Evolutionary conservation across 2,888 invertebrate genomes (phyloP).

Genomic region (Copidosoma aretas): DNA sequence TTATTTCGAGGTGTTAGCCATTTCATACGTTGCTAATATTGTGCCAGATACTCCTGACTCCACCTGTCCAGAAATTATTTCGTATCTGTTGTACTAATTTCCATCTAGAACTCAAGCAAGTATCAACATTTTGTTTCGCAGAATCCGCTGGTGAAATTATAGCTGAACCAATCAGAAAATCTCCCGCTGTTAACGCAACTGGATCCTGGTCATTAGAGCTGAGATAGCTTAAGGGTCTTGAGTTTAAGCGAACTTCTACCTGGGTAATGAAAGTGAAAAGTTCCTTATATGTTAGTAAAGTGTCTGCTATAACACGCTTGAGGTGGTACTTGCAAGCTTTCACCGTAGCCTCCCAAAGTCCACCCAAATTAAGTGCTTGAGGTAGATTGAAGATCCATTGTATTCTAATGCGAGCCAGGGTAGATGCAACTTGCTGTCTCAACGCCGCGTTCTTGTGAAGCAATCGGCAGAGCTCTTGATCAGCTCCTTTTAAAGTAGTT

Average conservation of each 20-base stretch:
- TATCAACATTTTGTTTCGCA: background rate
- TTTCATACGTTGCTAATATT: too few relatives aligned
- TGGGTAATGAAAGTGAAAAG: background rate
- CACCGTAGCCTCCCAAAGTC: conserved; percentile 1
- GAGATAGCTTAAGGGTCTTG: background rate
- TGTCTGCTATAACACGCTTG: background rate
- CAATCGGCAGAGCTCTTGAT: conserved; percentile 1
- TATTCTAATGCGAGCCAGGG: background rate
- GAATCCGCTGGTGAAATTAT: background rate
- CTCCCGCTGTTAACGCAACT: background rate
- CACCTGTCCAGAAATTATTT: background rate
- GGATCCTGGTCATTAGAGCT: background rate
- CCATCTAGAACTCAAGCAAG: background rate
- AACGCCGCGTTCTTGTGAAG: background rate
- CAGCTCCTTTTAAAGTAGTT: conserved; percentile 24
- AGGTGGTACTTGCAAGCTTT: background rate
- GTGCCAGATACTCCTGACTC: too few relatives aligned
- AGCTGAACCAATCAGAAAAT: conserved; percentile 5
- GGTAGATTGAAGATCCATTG: conserved; percentile 2
- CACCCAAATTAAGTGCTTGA: background rate
- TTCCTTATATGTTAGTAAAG: conserved; percentile 3
- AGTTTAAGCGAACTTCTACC: background rate
- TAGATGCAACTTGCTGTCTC: background rate
- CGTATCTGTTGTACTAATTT: background rate
- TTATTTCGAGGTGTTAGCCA: too few relatives aligned